These are phyloP conservation scores for Nyleta sp. DNA, from an alignment of 2,888 invertebrate genomes.

Conservation along the genomic window DNA sequence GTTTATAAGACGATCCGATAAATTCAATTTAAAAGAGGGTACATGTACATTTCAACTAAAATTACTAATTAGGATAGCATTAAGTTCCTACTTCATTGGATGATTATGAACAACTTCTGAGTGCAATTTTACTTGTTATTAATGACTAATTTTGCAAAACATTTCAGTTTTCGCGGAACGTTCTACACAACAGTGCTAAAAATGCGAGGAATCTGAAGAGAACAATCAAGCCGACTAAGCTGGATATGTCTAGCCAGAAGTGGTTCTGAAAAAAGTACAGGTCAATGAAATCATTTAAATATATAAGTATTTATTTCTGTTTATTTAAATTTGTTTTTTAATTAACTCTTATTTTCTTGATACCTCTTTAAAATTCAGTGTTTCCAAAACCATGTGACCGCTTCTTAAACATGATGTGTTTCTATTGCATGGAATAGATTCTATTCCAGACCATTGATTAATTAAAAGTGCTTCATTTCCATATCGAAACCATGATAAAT, in stretches of 20 bases:
- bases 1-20: too few relatives aligned
- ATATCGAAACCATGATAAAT: slow-evolving; percentile 96
- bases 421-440: slow-evolving; percentile 89
- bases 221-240: slow-evolving; percentile 87
- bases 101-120: too few relatives aligned
- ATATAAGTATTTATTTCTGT: too few relatives aligned
- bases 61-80: too few relatives aligned
- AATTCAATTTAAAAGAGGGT: too few relatives aligned
- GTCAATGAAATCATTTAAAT: not conserved
- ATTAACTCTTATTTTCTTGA: too few relatives aligned
- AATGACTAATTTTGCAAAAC: too few relatives aligned
- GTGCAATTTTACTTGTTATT: too few relatives aligned
- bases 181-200: slow-evolving; percentile 88
- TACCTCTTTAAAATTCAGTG: slow-evolving; percentile 91
- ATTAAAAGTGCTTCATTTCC: slow-evolving; percentile 94
- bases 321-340: too few relatives aligned
- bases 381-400: slow-evolving; percentile 90
- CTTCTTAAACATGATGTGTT: slow-evolving; percentile 91
- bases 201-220: slow-evolving; percentile 91
- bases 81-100: too few relatives aligned
- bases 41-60: too few relatives aligned
- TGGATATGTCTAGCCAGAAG: slow-evolving; percentile 86
- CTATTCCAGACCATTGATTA: slow-evolving; percentile 94
- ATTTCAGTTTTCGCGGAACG: slow-evolving; percentile 79
- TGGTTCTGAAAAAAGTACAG: slow-evolving; percentile 30